Percentiles rank a stretch among this genome's conserved stretches.
Evolutionary conservation across 2,113 vertebrate genomes (phyloP).

Genomic region (Callorhinus ursinus): DNA sequence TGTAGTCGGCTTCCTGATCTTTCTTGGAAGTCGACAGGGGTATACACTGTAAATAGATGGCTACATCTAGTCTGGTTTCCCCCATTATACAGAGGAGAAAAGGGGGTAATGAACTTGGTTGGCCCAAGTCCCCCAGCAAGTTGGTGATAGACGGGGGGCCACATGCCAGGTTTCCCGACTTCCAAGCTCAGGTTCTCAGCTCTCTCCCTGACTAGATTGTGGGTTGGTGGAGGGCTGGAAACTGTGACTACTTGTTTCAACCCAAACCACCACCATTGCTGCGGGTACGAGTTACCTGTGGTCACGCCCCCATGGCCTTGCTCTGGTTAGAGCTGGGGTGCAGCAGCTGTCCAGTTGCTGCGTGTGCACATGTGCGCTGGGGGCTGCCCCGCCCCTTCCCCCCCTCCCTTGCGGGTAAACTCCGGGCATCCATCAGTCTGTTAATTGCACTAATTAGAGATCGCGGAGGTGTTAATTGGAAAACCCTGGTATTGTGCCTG

Average conservation of each 20-base stretch:
- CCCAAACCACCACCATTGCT: not conserved
- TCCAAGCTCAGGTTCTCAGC: not conserved
- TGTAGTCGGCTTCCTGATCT: not conserved
- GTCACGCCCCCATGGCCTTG: not conserved
- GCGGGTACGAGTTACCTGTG: not conserved
- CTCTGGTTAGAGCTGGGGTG: not conserved
- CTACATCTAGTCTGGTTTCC: not conserved
- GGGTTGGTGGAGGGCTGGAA: not conserved
- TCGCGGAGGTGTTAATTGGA: constrained; percentile 95
- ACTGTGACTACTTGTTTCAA: not conserved
- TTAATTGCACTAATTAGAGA: constrained; percentile 96
- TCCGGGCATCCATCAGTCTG: constrained; percentile 91
- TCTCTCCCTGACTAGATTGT: not conserved
- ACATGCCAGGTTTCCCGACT: not conserved
- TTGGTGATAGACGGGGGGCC: not conserved
- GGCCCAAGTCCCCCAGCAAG: not conserved
- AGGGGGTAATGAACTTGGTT: not conserved
- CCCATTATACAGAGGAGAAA: not conserved
- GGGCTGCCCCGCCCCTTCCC: constrained; percentile 59
- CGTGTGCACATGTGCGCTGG: not conserved
- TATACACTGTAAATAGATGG: not conserved
- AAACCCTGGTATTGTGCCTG: constrained; percentile 84
- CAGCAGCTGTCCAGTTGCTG: not conserved
- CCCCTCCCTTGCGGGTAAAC: constrained; percentile 84
- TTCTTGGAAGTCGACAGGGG: not conserved